Percentiles rank a stretch among this genome's conserved stretches.
phyloP scores from a whole-genome alignment of 2,113 vertebrate species.

The Brachypteracias leptosomus region DNA sequence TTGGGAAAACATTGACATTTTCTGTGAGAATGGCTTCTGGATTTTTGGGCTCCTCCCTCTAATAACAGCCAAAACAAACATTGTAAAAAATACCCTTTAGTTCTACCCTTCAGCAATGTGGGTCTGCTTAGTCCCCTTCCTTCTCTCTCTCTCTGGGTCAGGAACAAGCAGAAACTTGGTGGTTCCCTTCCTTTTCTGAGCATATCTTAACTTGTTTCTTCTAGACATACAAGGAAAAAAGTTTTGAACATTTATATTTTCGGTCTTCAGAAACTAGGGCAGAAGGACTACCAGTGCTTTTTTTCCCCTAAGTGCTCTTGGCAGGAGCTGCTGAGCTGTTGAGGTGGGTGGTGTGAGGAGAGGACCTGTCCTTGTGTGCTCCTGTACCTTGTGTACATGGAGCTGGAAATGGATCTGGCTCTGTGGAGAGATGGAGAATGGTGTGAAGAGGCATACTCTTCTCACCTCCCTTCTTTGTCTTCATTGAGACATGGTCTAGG shows the following conservation, averaged over 20 bases:
- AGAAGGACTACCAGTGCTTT: neutral
- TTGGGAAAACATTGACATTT: conserved; percentile 3
- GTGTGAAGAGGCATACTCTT: neutral
- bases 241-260: neutral
- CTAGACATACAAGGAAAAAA: neutral
- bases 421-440: neutral
- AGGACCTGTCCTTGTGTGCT: neutral
- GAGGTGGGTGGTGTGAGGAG: neutral
- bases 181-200: neutral
- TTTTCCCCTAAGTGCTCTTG: neutral
- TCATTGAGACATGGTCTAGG: no score
- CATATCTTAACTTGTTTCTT: neutral
- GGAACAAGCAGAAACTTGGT: neutral
- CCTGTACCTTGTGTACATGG: neutral
- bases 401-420: neutral
- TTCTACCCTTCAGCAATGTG: neutral
- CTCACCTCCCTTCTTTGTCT: neutral
- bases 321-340: neutral
- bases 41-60: neutral
- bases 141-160: neutral
- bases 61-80: neutral
- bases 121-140: neutral
- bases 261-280: neutral
- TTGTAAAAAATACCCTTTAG: neutral
- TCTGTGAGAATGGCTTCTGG: neutral